Evolutionary conservation across 2,888 invertebrate genomes (phyloP), one percentile per base, ranked within the genome.

Genomic region (Apoda limacodes): DNA sequence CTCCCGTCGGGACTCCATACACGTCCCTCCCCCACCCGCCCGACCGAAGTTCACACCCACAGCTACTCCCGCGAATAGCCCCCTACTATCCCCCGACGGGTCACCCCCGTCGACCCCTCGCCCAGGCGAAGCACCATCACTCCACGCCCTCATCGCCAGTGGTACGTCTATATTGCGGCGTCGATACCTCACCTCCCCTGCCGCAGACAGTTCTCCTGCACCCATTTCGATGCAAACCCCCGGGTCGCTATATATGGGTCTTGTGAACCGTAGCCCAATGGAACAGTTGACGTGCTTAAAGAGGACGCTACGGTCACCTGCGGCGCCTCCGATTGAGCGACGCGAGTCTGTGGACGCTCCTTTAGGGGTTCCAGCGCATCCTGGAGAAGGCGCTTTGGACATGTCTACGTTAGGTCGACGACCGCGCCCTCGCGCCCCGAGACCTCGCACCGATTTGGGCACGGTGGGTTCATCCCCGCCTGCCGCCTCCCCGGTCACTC

Each of bases 31-130:
- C 68, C 82, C 85, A 43, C 85, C 88, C 3, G 88, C 89, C 5
- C 83, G 82, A 23, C 86, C 85, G 14, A 86, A 82, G 54, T 92
- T 84, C 62, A 85, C 90, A 5, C 91, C 93, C 3, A 93, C 93
- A 1, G 92, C 92, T 5, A 94, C 94, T 4, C 94, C 94, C 2
- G 90, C 91, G 55, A 94, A 94, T 64, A 92, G 92, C 55, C 93
- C 93, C 2, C 87, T 88, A 47, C 67, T 80, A 20, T 76, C 87
- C 15, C 88, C 81, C 2, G 85, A 50, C 67, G 37, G 55, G 7
- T 67, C 87, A 10, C 88, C 81, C 9, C 74, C 74, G 2, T 46
- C 70, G 10, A 68, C 88, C 1, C 82, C 84, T 84, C 92, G 84
- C 58, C 95, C 53, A 85, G 93, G 72, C 32, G 72, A 67, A 45